These are phyloP conservation scores for Argyrosomus japonicus DNA, from an alignment of 2,113 vertebrate genomes.

Conservation along the genomic window DNA sequence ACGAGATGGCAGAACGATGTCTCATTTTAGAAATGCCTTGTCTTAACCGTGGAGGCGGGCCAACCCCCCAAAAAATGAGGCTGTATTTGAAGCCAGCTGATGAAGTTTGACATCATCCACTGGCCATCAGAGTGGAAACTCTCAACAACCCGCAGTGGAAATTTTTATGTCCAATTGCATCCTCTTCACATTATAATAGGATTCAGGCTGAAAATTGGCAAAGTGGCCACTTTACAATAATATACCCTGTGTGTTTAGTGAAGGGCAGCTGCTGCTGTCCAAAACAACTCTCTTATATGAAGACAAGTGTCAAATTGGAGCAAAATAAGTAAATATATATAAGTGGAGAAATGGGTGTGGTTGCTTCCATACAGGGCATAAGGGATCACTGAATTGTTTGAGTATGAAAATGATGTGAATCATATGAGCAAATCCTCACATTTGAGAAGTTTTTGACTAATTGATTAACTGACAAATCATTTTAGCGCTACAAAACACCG, in stretches of 20 bases:
- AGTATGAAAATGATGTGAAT: neutral
- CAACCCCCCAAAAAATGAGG: neutral
- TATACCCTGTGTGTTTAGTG: neutral
- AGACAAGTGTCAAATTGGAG: neutral
- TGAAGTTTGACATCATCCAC: neutral
- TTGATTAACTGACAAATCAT: neutral
- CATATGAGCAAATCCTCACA: neutral
- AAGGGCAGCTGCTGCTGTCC: neutral
- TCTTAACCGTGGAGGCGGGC: neutral
- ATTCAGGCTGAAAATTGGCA: slow-evolving; percentile 5
- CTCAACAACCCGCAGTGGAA: neutral
- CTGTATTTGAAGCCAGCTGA: neutral
- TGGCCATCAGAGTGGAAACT: neutral
- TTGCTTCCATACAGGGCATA: too few relatives aligned
- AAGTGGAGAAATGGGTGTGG: neutral
- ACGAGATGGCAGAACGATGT: neutral
- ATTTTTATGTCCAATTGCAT: slow-evolving; percentile 10
- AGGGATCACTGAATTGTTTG: too few relatives aligned
- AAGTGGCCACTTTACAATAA: slow-evolving; percentile 30
- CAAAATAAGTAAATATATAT: too few relatives aligned
- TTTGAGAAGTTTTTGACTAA: neutral
- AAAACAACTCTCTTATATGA: neutral
- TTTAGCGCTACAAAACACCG: neutral
- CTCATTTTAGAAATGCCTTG: slow-evolving; percentile 13
- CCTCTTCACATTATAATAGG: neutral